Conservation (phyloP, 2,888 invertebrate species). For the Limenitis camilla region DNA sequence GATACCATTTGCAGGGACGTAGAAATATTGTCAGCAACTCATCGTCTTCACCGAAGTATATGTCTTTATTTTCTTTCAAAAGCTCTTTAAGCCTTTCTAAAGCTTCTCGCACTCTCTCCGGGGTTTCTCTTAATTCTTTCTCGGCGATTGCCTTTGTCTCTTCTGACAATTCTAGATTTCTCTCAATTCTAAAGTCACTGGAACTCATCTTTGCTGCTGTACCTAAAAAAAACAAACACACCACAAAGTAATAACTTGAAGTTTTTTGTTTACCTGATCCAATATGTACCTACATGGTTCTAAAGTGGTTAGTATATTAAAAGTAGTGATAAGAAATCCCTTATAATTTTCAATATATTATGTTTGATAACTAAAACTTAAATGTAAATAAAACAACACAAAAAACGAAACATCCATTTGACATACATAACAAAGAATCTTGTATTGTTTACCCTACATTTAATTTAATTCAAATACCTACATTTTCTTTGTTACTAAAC, state of each 20-base stretch:
- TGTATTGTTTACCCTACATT: background rate
- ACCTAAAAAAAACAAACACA: constrained; percentile 30
- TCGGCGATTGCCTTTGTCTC: constrained; percentile 76
- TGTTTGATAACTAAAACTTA: too few relatives aligned
- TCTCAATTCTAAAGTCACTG: constrained; percentile 74
- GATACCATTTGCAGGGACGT: constrained; percentile 88
- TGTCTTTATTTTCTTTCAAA: constrained; percentile 78
- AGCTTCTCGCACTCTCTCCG: constrained; percentile 77
- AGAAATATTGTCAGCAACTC: constrained; percentile 85
- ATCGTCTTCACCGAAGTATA: constrained; percentile 83
- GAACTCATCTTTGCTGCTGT: constrained; percentile 41
- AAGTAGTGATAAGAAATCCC: too few relatives aligned
- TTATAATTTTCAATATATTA: too few relatives aligned
- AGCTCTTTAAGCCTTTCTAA: constrained; percentile 76
- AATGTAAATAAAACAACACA: background rate
- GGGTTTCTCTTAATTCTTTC: constrained; percentile 80
- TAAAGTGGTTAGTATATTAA: too few relatives aligned
- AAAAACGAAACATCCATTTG: background rate
- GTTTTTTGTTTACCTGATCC: too few relatives aligned
- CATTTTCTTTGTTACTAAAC: background rate
- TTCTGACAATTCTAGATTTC: constrained; percentile 72
- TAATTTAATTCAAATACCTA: constrained; percentile 1
- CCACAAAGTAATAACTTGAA: too few relatives aligned
- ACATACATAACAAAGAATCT: background rate
- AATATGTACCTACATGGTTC: too few relatives aligned